phyloP scores from a whole-genome alignment of 1,140 invertebrate species.

The Sminthurides bifidus region DNA sequence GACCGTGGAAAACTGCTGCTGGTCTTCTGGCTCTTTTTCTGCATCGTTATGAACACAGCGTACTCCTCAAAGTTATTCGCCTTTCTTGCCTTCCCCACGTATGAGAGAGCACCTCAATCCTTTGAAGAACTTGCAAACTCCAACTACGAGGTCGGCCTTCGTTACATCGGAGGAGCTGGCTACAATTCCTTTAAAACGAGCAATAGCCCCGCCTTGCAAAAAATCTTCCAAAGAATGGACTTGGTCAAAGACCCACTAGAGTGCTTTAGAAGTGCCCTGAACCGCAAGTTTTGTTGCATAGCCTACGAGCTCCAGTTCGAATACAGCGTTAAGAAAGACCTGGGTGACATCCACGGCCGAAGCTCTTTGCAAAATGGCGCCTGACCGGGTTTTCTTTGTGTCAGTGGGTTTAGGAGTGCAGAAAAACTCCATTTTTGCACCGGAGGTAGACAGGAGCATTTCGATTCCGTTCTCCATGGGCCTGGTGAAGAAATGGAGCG shows the following conservation, averaged over 20 bases:
- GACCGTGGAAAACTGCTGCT: not conserved
- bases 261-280: not conserved
- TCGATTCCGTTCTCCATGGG: not conserved
- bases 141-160: conserved; percentile 1
- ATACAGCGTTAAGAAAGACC: too few relatives aligned
- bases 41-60: conserved; percentile 10
- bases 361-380: too few relatives aligned
- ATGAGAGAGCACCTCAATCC: conserved; percentile 8
- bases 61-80: conserved; percentile 22
- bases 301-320: not conserved
- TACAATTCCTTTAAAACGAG: not conserved
- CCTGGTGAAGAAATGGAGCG: not conserved
- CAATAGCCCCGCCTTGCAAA: not conserved
- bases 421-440: not conserved
- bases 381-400: too few relatives aligned
- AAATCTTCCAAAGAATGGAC: not conserved
- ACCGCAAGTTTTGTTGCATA: not conserved
- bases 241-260: not conserved
- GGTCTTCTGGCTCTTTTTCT: conserved; percentile 9
- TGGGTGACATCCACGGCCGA: too few relatives aligned
- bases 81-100: conserved; percentile 18
- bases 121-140: conserved; percentile 24
- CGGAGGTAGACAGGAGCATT: not conserved
- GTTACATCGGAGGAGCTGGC: conserved; percentile 5
- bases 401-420: not conserved